Evolutionary conservation across 2,888 invertebrate species (phyloP), one percentile per base, ranked within the genome.

Genomic region (Campaea margaritaria): DNA sequence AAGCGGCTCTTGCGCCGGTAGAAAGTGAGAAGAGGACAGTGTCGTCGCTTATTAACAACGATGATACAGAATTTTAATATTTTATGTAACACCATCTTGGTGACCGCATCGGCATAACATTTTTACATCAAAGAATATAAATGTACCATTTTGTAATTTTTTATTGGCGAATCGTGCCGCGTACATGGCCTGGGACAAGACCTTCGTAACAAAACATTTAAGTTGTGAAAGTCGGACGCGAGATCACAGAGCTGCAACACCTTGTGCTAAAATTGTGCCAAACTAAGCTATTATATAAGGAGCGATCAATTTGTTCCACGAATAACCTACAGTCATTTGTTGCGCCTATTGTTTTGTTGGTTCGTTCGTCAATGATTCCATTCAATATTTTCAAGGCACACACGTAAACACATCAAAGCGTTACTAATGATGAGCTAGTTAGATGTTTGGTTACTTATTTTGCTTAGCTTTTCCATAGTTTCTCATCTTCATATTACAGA

Each of bases 201-300:
- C 76, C 81, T 78, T 78, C 74, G 70, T 71, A 76, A 72, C 70
- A 74, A 70, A 72, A 75, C 71, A 70, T 69, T 78, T 75, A 69
- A 60, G 65, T 80, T 81, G 82, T 80, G 82, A 82, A 83, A 83
- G 82, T 79, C 68, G 73, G 66, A 75, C 73, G 72, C 72, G 64
- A 76, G 70, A 76, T 74, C 70, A 69, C 65, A 64, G 65, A 75
- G 64, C 72, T 70, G 81, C 74, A 76, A 76, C 73, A 72, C 70
- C 73, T 78, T 76, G 67, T 68, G 63, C 66, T 67, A 72, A 76
- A 80, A 75, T 70, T 73, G 72, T 74, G 77, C 72, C 80, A 75
- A 68, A 68, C 64, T 64, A 36, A 21, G 48, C 55, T 69, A 66
- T 82, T 82, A 81, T 74, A 78, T 79, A 78, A 83, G 55, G 50